Evolutionary conservation across 2,888 invertebrate species (phyloP).

Genomic region (Fabriciana adippe): DNA sequence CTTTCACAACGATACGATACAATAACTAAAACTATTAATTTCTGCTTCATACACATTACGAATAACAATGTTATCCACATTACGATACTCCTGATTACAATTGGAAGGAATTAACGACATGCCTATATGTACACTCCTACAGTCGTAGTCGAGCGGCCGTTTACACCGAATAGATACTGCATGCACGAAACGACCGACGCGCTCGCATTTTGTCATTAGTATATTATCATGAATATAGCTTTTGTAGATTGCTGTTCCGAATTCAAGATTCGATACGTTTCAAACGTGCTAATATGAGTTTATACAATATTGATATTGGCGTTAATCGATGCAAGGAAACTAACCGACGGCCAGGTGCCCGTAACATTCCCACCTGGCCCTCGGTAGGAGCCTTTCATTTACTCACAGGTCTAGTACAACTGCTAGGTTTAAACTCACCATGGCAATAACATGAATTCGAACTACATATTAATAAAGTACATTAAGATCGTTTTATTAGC

Average conservation of each 20-base stretch:
- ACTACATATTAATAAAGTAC: conserved; percentile 20
- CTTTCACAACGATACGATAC: conserved; percentile 77
- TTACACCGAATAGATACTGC: conserved; percentile 30
- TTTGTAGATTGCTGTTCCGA: conserved; percentile 1
- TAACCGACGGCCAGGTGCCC: conserved; percentile 17
- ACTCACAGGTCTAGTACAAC: conserved; percentile 16
- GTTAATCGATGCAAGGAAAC: conserved; percentile 5
- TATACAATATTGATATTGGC: background rate
- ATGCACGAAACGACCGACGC: conserved; percentile 32
- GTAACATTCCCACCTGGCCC: conserved; percentile 9
- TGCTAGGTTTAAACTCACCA: conserved; percentile 15
- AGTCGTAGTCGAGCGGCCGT: conserved; percentile 44
- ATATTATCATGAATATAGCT: conserved; percentile 10
- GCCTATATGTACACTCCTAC: conserved; percentile 68
- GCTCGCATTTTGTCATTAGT: conserved; percentile 16
- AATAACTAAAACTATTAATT: conserved; percentile 76
- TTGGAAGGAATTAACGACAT: conserved; percentile 76
- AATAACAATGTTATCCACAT: conserved; percentile 56
- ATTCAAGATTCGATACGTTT: background rate
- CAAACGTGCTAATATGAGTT: conserved; percentile 3
- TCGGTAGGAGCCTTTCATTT: conserved; percentile 20
- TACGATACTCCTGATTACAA: conserved; percentile 63
- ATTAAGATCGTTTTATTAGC: conserved; percentile 31
- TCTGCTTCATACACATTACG: conserved; percentile 71
- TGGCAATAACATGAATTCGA: conserved; percentile 17